Percentiles rank a stretch among this genome's conserved stretches.
phyloP scores from a whole-genome alignment of 2,113 vertebrate genomes.

The Herpailurus yagouaroundi region DNA sequence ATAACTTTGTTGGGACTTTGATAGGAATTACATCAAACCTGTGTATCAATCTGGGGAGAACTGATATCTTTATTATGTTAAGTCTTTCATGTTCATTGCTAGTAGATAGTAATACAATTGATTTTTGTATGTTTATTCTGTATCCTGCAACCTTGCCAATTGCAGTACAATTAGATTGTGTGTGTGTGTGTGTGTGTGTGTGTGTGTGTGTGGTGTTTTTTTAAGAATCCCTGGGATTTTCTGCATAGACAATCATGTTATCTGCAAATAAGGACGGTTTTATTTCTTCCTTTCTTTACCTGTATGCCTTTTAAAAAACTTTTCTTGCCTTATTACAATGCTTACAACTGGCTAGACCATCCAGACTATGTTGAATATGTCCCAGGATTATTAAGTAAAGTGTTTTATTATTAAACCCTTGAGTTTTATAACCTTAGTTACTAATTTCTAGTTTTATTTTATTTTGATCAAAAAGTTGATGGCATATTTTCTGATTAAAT shows the following conservation, averaged over 20 bases:
- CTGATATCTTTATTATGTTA: background rate
- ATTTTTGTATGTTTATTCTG: background rate
- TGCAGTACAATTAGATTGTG: background rate
- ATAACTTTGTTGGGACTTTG: background rate
- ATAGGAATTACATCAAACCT: background rate
- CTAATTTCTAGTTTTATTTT: background rate
- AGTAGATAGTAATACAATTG: background rate
- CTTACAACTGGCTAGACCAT: background rate
- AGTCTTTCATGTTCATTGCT: background rate
- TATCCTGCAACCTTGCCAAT: background rate
- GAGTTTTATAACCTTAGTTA: slow-evolving; percentile 2
- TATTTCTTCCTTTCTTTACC: slow-evolving; percentile 4
- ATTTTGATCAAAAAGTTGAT: background rate
- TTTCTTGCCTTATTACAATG: slow-evolving; percentile 40
- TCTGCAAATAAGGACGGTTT: background rate
- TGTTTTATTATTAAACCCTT: background rate
- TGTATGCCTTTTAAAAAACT: background rate
- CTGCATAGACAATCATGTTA: background rate
- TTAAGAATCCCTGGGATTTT: slow-evolving; percentile 29
- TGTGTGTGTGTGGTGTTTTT: background rate
- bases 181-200: background rate
- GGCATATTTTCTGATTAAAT: background rate
- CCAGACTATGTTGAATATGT: background rate
- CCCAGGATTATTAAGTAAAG: background rate
- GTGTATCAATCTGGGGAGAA: background rate